A percentile compares a stretch with the other conserved stretches of the same genome.
Conservation (phyloP, 2,113 vertebrate species). For the Cichladusa arquata region DNA sequence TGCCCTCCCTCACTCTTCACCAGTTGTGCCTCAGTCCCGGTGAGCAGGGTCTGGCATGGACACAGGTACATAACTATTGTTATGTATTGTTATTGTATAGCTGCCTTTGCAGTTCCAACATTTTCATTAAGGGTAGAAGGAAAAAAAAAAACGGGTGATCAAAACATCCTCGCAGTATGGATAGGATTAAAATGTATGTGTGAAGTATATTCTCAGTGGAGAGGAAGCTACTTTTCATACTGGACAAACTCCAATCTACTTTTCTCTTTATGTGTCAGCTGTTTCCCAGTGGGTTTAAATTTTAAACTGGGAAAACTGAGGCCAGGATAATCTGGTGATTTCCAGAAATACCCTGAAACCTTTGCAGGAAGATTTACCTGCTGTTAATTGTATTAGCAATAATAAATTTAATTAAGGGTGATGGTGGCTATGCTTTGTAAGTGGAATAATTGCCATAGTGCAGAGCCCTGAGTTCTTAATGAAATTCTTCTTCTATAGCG, state of each 20-base stretch:
- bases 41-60: neutral
- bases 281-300: neutral
- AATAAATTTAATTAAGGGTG: neutral
- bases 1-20: neutral
- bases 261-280: neutral
- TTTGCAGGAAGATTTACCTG: neutral
- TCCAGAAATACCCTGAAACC: neutral
- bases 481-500: neutral
- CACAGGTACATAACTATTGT: neutral
- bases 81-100: too few relatives aligned
- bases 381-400: neutral
- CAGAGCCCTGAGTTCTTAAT: neutral
- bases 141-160: neutral
- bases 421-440: neutral
- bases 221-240: neutral
- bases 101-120: neutral
- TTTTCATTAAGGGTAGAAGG: neutral
- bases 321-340: neutral
- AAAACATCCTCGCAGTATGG: neutral
- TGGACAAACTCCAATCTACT: neutral
- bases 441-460: neutral
- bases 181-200: neutral
- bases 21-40: neutral
- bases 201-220: neutral
- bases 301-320: neutral